These are phyloP conservation scores for Emydocephalus ijimae DNA, from an alignment of 2,113 vertebrate species.

Conservation along the genomic window DNA sequence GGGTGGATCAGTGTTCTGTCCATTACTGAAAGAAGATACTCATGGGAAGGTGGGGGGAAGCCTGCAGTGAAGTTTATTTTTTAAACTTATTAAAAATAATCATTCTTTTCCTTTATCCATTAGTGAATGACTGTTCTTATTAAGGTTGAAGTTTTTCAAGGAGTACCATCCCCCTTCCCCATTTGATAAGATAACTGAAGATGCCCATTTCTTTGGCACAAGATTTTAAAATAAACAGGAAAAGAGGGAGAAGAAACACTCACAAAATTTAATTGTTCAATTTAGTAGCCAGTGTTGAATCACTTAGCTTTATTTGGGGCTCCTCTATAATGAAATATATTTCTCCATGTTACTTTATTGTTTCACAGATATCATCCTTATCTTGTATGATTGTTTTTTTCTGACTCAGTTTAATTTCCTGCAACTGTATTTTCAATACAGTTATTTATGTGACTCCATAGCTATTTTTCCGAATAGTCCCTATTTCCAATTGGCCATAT, in stretches of 20 bases:
- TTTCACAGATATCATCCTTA: not conserved
- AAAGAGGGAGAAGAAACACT: not conserved
- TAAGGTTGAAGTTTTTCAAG: slow-evolving; percentile 18
- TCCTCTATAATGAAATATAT: not conserved
- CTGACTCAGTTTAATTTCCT: not conserved
- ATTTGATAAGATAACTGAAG: slow-evolving; percentile 24
- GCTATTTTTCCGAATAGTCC: not conserved
- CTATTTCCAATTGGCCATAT: not conserved
- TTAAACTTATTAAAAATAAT: slow-evolving; percentile 16
- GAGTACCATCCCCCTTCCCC: not conserved
- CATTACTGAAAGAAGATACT: not conserved
- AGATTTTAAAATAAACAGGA: not conserved
- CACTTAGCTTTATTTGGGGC: not conserved
- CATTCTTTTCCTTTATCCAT: slow-evolving; percentile 25
- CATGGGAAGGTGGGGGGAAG: not conserved
- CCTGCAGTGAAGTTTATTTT: not conserved
- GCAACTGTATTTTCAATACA: not conserved
- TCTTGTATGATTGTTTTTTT: not conserved
- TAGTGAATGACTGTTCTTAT: slow-evolving; percentile 34
- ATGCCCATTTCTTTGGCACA: slow-evolving; percentile 21
- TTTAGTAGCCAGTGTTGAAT: not conserved
- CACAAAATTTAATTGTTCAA: not conserved
- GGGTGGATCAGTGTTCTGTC: not conserved
- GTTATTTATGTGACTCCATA: not conserved
- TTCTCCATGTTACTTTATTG: not conserved